Evolutionary conservation across 64 coral and sea anemone genomes (phyloP).

Genomic region (Astreopora myriophthalma): DNA sequence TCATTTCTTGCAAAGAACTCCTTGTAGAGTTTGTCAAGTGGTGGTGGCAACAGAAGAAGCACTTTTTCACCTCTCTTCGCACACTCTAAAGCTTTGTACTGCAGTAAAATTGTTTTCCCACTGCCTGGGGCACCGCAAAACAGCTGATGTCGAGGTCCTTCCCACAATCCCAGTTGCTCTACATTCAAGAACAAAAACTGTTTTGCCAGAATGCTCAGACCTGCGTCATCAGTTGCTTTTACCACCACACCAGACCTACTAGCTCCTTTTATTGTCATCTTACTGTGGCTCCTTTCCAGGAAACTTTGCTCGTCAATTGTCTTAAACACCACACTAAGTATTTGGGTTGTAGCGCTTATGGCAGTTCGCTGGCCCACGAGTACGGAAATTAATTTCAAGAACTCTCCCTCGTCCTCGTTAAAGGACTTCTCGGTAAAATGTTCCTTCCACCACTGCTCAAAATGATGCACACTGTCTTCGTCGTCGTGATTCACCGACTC

Average conservation of each 20-base stretch:
- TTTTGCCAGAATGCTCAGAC: conserved; percentile 32
- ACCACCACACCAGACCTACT: conserved; percentile 14
- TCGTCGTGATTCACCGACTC: background rate
- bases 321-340: conserved; percentile 46
- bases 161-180: conserved; percentile 36
- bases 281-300: conserved; percentile 16
- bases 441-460: conserved; percentile 37
- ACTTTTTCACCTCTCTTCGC: conserved; percentile 43
- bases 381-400: conserved; percentile 15
- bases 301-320: conserved; percentile 54
- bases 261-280: conserved; percentile 7
- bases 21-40: conserved; percentile 35
- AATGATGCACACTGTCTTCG: background rate
- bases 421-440: conserved; percentile 16
- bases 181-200: conserved; percentile 48
- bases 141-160: background rate
- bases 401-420: background rate
- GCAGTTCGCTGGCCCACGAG: conserved; percentile 46
- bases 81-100: conserved; percentile 58
- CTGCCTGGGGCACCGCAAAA: conserved; percentile 40
- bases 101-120: conserved; percentile 60
- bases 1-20: conserved; percentile 49
- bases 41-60: background rate
- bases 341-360: conserved; percentile 24
- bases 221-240: background rate